Conservation (phyloP, 2,888 invertebrate genomes). For the Chalcis sispes region DNA sequence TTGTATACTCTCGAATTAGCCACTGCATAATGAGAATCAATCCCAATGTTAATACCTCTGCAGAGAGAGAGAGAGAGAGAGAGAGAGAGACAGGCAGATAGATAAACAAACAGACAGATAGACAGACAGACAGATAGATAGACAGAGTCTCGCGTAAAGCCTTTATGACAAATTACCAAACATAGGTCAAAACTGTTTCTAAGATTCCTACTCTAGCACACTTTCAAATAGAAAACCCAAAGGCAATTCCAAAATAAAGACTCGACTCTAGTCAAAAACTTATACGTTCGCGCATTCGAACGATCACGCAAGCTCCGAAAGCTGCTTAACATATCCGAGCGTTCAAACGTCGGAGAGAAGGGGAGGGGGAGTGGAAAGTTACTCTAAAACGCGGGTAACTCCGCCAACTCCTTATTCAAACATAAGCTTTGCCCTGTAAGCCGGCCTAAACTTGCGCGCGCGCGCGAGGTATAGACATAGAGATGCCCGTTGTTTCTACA, state of each 20-base stretch:
- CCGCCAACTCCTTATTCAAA: conserved; percentile 68
- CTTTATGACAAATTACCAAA: conserved; percentile 1
- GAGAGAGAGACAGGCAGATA: no score
- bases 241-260: neutral
- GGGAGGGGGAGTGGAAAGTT: conserved; percentile 9
- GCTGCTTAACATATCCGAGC: conserved; percentile 8
- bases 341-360: no score
- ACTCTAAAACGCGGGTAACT: conserved; percentile 62
- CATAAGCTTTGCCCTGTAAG: conserved; percentile 68
- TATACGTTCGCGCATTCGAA: neutral
- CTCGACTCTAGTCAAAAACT: neutral
- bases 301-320: neutral
- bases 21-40: conserved; percentile 28
- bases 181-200: neutral
- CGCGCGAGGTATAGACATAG: neutral
- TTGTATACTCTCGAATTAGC: conserved; percentile 7
- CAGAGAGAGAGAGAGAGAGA: no score
- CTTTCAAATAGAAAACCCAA: neutral
- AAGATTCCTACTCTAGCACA: neutral
- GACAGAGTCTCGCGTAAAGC: neutral
- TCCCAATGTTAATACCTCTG: conserved; percentile 13
- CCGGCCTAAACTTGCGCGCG: conserved; percentile 63
- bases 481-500: neutral
- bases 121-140: no score
- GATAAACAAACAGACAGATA: no score